Evolutionary conservation across 2,113 vertebrate genomes (phyloP), one percentile per base, ranked within the genome.

Genomic region (Junco hyemalis): DNA sequence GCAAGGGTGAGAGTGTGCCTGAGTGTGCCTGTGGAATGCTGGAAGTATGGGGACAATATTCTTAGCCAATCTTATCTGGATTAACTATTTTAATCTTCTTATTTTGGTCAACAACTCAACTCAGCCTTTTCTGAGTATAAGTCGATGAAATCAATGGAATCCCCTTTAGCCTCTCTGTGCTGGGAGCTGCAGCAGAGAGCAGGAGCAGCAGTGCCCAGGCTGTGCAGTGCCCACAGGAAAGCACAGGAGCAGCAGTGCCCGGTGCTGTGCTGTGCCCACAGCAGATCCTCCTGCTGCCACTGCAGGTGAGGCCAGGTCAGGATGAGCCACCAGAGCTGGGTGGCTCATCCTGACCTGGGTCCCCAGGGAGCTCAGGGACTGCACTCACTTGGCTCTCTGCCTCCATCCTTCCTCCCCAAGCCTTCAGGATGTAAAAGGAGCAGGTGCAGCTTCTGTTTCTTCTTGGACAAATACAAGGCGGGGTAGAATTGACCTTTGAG

Each of bases 51-150:
- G 47, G 92, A 87, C 60, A 86, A 44, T 86, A 92, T 53, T 94
- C 82, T 83, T 93, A 92, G 69, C 31, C 72, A 60, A 5, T 63
- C 70, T 87, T 54, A 76, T 2, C 66, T 85, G 73, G 86, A 89
- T 96, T 96, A 97, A 42, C 40, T 54, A 91, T 59, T 33, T 48
- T 92, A 93, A 93, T 95, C 92, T 68, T 59, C 92, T 95, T 97
- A 88, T 80, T 96, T 92, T 78, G 69, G 79, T 81, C 64, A 90
- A 90, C 72, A 80, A 92, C 65, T 65, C 82, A 74, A 90, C 78
- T 63, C 28, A 9, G 78, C 61, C 64, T 93, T 86, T 96, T 90
- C 92, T 66, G 69, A 93, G 72, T 24, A 11, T 88, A 95, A 96
- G 88, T 7, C 77, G 94, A 68, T 88, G 85, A 94, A 95, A 72